Evolutionary conservation across 2,888 invertebrate species (phyloP), one percentile per base, ranked within the genome.

Genomic region (Aelia acuminata): DNA sequence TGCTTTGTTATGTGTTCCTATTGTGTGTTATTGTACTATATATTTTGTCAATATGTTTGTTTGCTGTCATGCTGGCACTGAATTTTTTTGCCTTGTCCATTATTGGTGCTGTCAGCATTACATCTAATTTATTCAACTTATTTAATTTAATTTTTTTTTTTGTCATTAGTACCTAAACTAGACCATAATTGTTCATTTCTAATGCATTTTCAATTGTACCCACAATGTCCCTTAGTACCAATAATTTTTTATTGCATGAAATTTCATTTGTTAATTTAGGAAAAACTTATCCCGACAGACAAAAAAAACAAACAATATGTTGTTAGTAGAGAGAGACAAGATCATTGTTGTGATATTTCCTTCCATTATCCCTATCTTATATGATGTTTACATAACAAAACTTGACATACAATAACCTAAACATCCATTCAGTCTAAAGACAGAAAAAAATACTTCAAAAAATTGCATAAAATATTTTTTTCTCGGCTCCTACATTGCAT

Each of bases 51-150:
- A 63, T 18, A 31, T 70, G 31, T 70, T 26, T 70, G 63, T 70
- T 70, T 70, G 63, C 26, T 70, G 63, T 63, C 63, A 70, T 70
- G 63, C 35, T 70, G 63, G 63, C 31, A 35, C 35, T 70, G 35
- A 70, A 70, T 70, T 31, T 31, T 31, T 70, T 70, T 70, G 31
- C 31, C 35, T 35, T 70, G 15, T 70, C 31, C 35, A 13, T 13
- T 57, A 26, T 57, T 26, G 7, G 31, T 70, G 63, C 35, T 31
- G 18, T 70, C 63, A 70, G 63, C 63, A 53, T 8, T 63, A 63
- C n/a, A 15, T 31, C n/a, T 26, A 63, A 31, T 63, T 63, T 31
- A 63, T 63, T 8, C 31, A 31, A 57, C 11, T 63, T 3, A 26
- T 63, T 63, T 63, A 15, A 31, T 63, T 13, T 31, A 57, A 57